Conservation (phyloP, 2,888 invertebrate genomes). For the Papilio elwesi region DNA sequence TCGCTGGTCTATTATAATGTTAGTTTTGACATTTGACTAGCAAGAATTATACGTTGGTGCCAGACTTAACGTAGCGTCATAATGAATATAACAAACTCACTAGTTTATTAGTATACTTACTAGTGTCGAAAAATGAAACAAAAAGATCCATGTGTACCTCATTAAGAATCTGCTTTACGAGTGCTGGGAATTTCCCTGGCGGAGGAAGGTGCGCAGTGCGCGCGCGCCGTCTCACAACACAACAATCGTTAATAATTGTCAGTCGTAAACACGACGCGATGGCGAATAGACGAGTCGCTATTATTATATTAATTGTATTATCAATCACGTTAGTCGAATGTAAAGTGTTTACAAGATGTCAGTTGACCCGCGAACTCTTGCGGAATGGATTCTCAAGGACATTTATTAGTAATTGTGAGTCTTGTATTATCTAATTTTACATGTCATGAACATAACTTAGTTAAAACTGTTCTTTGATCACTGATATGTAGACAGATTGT, state of each 20-base stretch:
- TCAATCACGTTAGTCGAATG: conserved; percentile 58
- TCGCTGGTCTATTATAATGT: too few species aligned
- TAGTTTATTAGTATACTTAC: neutral
- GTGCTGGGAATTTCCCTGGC: conserved; percentile 45
- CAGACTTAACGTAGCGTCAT: too few species aligned
- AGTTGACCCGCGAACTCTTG: conserved; percentile 87
- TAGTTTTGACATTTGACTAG: too few species aligned
- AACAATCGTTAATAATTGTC: conserved; percentile 50
- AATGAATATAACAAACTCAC: neutral
- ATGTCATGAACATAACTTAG: neutral
- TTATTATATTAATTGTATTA: conserved; percentile 53
- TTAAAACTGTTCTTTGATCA: neutral
- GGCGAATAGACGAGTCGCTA: conserved; percentile 59
- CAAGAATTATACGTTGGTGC: too few species aligned
- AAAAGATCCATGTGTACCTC: conserved; percentile 14
- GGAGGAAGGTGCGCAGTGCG: conserved; percentile 58
- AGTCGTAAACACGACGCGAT: conserved; percentile 61
- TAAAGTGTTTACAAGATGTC: conserved; percentile 87
- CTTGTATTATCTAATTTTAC: conserved; percentile 34
- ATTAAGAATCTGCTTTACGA: conserved; percentile 25
- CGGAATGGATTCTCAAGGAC: conserved; percentile 86
- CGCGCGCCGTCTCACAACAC: conserved; percentile 56
- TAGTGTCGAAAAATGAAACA: neutral
- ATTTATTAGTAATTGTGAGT: conserved; percentile 89
- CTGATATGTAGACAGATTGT: neutral